Base-by-base conservation (phyloP, 2,113 vertebrate species). In the Paratilapia polleni region DNA sequence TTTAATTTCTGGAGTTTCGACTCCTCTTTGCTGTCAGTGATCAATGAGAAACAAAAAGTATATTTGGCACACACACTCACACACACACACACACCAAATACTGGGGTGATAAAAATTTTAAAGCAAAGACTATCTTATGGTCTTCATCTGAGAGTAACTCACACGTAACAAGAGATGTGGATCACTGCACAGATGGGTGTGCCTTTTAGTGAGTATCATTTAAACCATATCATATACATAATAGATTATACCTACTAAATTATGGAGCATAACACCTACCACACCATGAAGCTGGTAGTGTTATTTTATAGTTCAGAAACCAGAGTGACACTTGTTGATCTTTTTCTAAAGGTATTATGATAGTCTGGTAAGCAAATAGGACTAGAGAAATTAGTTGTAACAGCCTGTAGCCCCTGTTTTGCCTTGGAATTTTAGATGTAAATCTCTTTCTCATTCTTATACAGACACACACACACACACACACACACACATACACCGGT, bases 231-330 rank as follows among this genome's bases (percentile, higher is more conserved):
- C 64, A 91, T 86, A 94, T 93, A 54, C 88, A 93, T 93, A 93
- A 92, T 94, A 61, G 76, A 93, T 93, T 85, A 85, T 73, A 70
- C 75, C 85, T 74, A 17, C 78, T 94, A 81, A 94, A 94, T 94
- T 86, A 94, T 94, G 90, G 62, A 93, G 78, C 41, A 57, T 74
- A 85, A 91, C 89, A 90, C 88, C 91, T 94, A 89, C 82, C 80
- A 90, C 87, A 85, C 60, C 64, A 49, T 59, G 7, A 80, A 81
- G 81, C 76, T 80, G 74, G n/a, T 56, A 31, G 49, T 82, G 87
- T 89, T 90, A 62, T 79, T 88, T 81, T 68, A 63, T 79, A 52
- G 62, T 52, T 80, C 28, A 34, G 63, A 85, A 90, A 84, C 24
- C 63, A 66, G 19, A 78, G 31, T 68, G 75, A 83, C 8, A 52